These are phyloP conservation scores for Drosophila falleni DNA, from an alignment of 2,888 invertebrate genomes.

Conservation along the genomic window DNA sequence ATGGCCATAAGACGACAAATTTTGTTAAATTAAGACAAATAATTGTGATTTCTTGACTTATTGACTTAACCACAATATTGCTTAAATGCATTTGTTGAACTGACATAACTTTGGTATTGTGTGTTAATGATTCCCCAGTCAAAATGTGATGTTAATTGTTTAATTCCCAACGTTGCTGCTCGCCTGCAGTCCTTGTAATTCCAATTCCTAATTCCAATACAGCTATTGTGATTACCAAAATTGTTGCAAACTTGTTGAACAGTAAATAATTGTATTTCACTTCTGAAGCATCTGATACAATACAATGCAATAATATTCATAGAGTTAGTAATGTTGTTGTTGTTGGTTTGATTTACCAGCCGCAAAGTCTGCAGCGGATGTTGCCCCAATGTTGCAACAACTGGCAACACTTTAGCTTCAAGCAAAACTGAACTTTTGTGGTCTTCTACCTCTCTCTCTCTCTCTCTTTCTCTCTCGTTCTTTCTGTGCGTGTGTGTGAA, in stretches of 20 bases:
- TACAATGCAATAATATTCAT: constrained; percentile 17
- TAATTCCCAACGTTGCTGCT: constrained; percentile 3
- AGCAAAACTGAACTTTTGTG: constrained; percentile 67
- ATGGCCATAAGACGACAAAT: background rate
- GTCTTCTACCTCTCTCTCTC: background rate
- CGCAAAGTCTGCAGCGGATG: constrained; percentile 74
- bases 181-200: constrained; percentile 17
- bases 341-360: constrained; percentile 40
- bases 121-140: background rate
- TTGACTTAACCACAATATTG: background rate
- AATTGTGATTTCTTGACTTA: background rate
- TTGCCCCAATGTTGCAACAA: constrained; percentile 72
- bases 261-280: constrained; percentile 57
- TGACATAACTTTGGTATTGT: background rate
- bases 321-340: constrained; percentile 25
- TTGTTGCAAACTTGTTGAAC: constrained; percentile 52
- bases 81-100: background rate
- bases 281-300: constrained; percentile 7
- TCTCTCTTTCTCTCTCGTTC: background rate
- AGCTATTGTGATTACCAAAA: constrained; percentile 20
- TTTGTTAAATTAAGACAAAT: background rate
- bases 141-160: constrained; percentile 3
- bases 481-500: constrained; percentile 9
- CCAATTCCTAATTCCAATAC: constrained; percentile 15
- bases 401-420: constrained; percentile 46